Evolutionary conservation across 2,888 invertebrate genomes (phyloP), one percentile per base, ranked within the genome.

Genomic region (Candidula unifasciata): DNA sequence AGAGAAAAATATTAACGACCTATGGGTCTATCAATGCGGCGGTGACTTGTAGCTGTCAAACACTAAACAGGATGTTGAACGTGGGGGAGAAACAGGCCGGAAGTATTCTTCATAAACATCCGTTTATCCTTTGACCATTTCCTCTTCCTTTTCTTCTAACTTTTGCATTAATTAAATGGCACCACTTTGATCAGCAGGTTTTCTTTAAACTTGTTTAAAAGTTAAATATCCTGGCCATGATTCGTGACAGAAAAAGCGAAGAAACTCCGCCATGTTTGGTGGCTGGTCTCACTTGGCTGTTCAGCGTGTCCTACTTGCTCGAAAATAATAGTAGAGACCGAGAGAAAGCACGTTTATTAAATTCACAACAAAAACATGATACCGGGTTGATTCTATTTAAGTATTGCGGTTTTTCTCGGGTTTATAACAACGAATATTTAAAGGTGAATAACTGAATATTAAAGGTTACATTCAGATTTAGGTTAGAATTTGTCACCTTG

Each of bases 51-150:
- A 44, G 0, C 10, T 44, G 44, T 44, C 13, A 44, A 44, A 44
- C 44, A 44, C n/a, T n/a, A 77, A 91, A 91, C 91, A 91, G 91
- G 91, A 91, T 91, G 91, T 91, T 88, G 90, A 90, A 89, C 90
- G 89, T 90, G 91, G 8, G 89, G 89, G 89, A 87, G 80, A n/a
- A 83, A 77, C 82, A 85, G 89, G 90, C 91, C 91, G 91, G 91
- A 91, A 91, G 91, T 91, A 91, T 91, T 91, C 88, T 88, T 88
- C 88, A 88, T 88, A 88, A 90, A 90, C 88, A 88, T 87, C 88
- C 89, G 89, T 89, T 89, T 89, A 83, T 44, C 13, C 44, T 89
- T 90, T 91, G 90, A 89, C 88, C 90, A 88, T 90, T 91, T 91
- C 91, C 91, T 91, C 91, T 88, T 90, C 84, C 83, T 82, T 85